A percentile compares a stretch with the other conserved stretches of the same genome.
Conservation (phyloP, 2,113 vertebrate species). For the Seriola rivoliana region DNA sequence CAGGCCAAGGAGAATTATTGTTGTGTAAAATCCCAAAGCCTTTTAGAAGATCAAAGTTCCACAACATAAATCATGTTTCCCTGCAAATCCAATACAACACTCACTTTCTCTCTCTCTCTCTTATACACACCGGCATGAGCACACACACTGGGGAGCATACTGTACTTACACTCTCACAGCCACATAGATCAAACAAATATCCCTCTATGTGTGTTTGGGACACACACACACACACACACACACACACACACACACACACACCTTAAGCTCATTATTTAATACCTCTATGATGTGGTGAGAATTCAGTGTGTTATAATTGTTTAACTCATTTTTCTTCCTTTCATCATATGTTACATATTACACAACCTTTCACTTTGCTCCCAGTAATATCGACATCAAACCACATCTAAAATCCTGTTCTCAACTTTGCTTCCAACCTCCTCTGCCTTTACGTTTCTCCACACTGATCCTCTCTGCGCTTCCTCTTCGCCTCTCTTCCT, state of each 20-base stretch:
- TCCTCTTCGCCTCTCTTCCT: constrained; percentile 32
- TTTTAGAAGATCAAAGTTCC: constrained; percentile 86
- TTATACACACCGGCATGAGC: constrained; percentile 14
- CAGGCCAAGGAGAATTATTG: constrained; percentile 81
- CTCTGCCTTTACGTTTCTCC: constrained; percentile 38
- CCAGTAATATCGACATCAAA: constrained; percentile 20
- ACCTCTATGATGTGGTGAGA: constrained; percentile 34
- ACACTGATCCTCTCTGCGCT: constrained; percentile 1
- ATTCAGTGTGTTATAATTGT: constrained; percentile 1
- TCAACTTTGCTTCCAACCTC: constrained; percentile 20
- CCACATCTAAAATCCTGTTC: constrained; percentile 23
- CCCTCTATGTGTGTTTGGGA: constrained; percentile 9
- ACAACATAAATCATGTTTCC: constrained; percentile 80
- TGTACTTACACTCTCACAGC: constrained; percentile 50
- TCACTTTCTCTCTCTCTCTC: constrained; percentile 23
- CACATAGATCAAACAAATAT: constrained; percentile 60
- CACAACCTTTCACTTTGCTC: constrained; percentile 37
- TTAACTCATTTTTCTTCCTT: background rate
- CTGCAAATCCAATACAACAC: constrained; percentile 67
- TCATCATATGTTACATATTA: constrained; percentile 36
- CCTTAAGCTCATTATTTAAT: constrained; percentile 37
- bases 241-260: too few species aligned
- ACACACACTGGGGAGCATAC: constrained; percentile 33
- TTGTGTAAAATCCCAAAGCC: constrained; percentile 83
- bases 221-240: too few species aligned